Conservation (phyloP, 2,797 vertebrate genomes). For the Cryptoblepharus egeriae region DNA sequence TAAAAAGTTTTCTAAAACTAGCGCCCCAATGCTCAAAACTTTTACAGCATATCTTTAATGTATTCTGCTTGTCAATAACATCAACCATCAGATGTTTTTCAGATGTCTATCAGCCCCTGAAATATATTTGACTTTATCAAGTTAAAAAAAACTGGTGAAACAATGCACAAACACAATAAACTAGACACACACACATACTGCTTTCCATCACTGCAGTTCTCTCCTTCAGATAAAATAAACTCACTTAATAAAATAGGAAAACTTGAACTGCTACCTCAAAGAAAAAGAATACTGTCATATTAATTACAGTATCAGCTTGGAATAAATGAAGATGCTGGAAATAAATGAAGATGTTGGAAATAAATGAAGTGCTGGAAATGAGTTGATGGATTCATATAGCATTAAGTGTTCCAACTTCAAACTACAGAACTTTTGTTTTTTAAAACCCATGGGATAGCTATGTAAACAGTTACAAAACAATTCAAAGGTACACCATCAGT, state of each 20-base stretch:
- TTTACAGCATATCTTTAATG: background rate
- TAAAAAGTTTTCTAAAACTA: background rate
- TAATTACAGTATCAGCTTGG: background rate
- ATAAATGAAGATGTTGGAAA: background rate
- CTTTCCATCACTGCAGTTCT: background rate
- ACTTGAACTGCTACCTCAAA: background rate
- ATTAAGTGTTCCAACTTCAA: background rate
- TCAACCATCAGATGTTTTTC: background rate
- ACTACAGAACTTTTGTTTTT: too few relatives aligned
- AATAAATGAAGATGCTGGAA: slow-evolving; percentile 4
- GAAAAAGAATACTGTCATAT: background rate
- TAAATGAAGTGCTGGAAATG: background rate
- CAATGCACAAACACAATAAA: background rate
- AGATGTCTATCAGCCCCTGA: background rate
- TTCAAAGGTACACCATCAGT: background rate
- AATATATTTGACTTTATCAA: background rate
- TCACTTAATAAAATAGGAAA: background rate
- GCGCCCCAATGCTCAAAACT: background rate
- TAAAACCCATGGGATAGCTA: background rate
- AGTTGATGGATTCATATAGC: background rate
- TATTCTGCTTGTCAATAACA: background rate
- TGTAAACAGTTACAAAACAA: background rate
- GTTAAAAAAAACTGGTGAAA: background rate
- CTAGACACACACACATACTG: too few relatives aligned
- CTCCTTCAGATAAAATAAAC: background rate